phyloP scores from a whole-genome alignment of 2,113 vertebrate genomes.

The Sinocyclocheilus rhinocerous region DNA sequence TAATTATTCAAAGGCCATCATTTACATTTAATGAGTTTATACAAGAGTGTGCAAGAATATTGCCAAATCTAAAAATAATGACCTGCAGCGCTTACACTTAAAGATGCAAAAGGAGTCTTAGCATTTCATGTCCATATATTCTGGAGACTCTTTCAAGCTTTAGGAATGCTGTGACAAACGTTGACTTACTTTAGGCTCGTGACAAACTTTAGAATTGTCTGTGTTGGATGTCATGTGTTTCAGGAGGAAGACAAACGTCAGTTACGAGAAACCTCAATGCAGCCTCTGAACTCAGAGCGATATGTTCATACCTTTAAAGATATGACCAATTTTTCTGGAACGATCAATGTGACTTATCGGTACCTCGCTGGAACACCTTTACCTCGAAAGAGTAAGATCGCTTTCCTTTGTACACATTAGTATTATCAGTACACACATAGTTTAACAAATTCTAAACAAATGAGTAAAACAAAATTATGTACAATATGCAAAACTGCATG shows the following conservation, averaged over 20 bases:
- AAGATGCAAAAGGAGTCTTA: neutral
- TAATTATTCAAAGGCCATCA: conserved; percentile 10
- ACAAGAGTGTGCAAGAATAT: conserved; percentile 5
- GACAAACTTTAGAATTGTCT: neutral
- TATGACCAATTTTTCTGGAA: conserved; percentile 92
- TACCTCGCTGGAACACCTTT: conserved; percentile 91
- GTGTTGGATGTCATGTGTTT: conserved; percentile 61
- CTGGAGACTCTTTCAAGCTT: neutral
- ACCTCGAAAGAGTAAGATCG: conserved; percentile 84
- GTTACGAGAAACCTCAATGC: conserved; percentile 85
- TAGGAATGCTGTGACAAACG: neutral
- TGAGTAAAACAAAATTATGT: neutral
- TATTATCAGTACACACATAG: neutral
- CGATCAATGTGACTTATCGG: conserved; percentile 93
- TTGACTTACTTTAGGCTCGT: conserved; percentile 3
- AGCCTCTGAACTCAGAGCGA: conserved; percentile 86
- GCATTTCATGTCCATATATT: neutral
- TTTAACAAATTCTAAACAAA: neutral
- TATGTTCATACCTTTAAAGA: conserved; percentile 90
- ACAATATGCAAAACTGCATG: no score
- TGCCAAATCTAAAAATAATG: conserved; percentile 3
- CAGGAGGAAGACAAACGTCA: conserved; percentile 92
- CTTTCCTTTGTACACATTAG: neutral
- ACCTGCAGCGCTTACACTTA: neutral
- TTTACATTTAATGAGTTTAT: conserved; percentile 8